A percentile compares a stretch with the other conserved stretches of the same genome.
Conservation (phyloP, 2,113 vertebrate genomes). For the Nerophis ophidion region DNA sequence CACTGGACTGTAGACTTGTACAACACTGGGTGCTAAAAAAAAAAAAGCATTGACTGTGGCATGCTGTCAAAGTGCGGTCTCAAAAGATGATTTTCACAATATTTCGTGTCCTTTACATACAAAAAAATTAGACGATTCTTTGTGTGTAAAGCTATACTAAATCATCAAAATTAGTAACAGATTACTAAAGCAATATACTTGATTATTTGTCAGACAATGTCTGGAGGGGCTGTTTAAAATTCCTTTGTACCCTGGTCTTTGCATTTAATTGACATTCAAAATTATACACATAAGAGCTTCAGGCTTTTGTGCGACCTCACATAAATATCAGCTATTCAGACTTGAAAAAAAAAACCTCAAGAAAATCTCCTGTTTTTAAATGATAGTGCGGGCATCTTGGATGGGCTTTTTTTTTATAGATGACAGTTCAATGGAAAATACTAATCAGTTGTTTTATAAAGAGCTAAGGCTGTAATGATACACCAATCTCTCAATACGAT, state of each 20-base stretch:
- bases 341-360: background rate
- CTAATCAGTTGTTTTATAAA: too few species aligned
- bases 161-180: background rate
- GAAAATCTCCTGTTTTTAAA: background rate
- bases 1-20: too few species aligned
- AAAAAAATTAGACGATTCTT: background rate
- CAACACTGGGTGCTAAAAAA: too few species aligned
- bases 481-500: too few species aligned
- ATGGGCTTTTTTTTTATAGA: background rate
- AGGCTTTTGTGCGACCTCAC: conserved; percentile 19
- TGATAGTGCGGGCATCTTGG: background rate
- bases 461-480: too few species aligned
- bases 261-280: conserved; percentile 48
- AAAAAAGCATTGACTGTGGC: too few species aligned
- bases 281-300: conserved; percentile 9
- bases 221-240: conserved; percentile 1
- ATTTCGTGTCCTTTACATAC: background rate
- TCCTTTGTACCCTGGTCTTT: conserved; percentile 7
- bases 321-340: conserved; percentile 12
- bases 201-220: background rate
- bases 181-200: background rate
- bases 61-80: too few species aligned
- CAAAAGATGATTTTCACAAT: too few species aligned
- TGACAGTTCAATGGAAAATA: too few species aligned
- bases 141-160: background rate